Conservation (phyloP, 2,888 invertebrate genomes). For the Calephelis perditalis region DNA sequence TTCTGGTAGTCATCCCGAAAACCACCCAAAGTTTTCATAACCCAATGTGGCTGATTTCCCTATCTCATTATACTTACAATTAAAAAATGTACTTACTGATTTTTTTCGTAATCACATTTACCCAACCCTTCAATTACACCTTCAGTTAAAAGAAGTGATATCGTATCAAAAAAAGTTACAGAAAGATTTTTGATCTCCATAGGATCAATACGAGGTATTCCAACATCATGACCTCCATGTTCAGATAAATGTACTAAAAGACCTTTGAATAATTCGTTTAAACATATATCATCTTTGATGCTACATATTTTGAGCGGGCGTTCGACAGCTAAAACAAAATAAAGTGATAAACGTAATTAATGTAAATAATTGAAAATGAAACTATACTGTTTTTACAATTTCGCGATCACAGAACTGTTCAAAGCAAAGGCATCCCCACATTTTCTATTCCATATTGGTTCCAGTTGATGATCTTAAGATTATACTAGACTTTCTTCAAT, state of each 20-base stretch:
- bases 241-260: constrained; percentile 34
- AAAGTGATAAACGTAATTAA: no score
- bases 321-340: constrained; percentile 22
- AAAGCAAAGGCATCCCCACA: no score
- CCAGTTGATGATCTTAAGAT: no score
- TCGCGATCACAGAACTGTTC: no score
- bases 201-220: constrained; percentile 26
- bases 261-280: constrained; percentile 20
- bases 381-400: no score
- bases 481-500: no score
- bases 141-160: constrained; percentile 24
- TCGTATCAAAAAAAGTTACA: constrained; percentile 20
- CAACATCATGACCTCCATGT: constrained; percentile 34
- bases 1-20: no score
- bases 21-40: no score
- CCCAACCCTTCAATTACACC: constrained; percentile 23
- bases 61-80: no score
- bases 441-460: no score
- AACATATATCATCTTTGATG: constrained; percentile 25
- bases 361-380: no score
- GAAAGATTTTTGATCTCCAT: constrained; percentile 22
- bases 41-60: no score
- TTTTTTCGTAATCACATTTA: constrained; percentile 22
- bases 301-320: constrained; percentile 24
- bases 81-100: constrained; percentile 17